These are phyloP conservation scores for Linepithema humile DNA, from an alignment of 1,140 invertebrate genomes.

Conservation along the genomic window DNA sequence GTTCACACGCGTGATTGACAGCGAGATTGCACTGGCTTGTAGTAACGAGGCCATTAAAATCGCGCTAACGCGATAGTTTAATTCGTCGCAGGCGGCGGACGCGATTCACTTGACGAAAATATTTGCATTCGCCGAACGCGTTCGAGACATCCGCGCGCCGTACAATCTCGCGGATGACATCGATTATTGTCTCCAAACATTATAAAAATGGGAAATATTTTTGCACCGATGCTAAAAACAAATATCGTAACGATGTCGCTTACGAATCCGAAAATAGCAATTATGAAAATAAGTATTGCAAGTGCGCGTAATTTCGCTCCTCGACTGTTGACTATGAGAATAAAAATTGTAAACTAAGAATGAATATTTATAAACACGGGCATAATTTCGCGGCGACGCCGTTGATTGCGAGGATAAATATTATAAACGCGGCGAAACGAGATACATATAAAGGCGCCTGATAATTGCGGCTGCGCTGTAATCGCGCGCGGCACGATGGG, in stretches of 20 bases:
- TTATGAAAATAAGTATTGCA: background rate
- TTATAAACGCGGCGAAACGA: background rate
- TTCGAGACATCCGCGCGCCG: background rate
- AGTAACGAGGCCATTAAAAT: background rate
- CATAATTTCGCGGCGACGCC: background rate
- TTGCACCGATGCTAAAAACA: background rate
- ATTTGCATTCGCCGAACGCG: background rate
- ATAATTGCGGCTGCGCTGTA: slow-evolving; percentile 12
- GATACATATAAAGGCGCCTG: background rate
- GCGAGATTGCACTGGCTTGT: background rate
- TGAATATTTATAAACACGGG: slow-evolving; percentile 15
- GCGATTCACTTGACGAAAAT: slow-evolving; percentile 22
- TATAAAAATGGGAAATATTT: background rate
- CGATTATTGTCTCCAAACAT: background rate
- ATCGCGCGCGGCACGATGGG: background rate
- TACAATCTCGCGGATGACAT: too few species aligned
- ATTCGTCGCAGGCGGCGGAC: background rate
- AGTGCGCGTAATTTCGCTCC: background rate
- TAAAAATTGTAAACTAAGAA: background rate
- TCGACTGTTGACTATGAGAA: background rate
- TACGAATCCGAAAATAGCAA: background rate
- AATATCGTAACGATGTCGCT: background rate
- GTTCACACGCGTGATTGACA: slow-evolving; percentile 14
- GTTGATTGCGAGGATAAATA: slow-evolving; percentile 8
- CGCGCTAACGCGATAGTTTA: background rate